These are phyloP conservation scores for Excalfactoria chinensis DNA, from an alignment of 2,113 vertebrate species.

Conservation along the genomic window DNA sequence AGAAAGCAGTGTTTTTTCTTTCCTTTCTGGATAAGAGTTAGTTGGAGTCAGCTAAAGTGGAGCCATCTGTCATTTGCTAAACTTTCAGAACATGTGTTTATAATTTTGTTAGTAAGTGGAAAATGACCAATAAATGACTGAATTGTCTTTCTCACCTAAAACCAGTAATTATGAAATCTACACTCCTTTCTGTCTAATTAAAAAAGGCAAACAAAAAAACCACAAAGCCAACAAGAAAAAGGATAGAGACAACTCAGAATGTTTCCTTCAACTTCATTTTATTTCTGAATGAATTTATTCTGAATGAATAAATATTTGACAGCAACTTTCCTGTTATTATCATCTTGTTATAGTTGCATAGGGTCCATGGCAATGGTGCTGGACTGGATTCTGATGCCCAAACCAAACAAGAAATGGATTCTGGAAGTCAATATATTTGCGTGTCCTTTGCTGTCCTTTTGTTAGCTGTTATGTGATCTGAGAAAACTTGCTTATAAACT, in stretches of 20 bases:
- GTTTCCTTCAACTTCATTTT: neutral
- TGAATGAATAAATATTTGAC: neutral
- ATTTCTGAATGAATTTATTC: neutral
- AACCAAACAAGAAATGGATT: neutral
- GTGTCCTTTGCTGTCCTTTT: neutral
- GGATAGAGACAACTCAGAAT: accelerated
- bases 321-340: neutral
- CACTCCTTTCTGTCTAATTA: neutral
- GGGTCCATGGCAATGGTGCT: neutral
- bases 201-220: no score
- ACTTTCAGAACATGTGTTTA: neutral
- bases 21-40: neutral
- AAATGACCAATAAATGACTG: neutral
- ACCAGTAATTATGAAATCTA: neutral
- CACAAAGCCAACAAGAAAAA: no score
- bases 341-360: neutral
- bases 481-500: neutral
- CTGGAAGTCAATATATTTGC: neutral
- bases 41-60: neutral
- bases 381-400: neutral
- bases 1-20: neutral
- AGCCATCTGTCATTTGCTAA: neutral
- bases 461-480: neutral
- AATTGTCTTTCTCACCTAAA: neutral
- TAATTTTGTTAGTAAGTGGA: neutral